Evolutionary conservation across 1,140 invertebrate species (phyloP).

Genomic region (Melanaphis sacchari): DNA sequence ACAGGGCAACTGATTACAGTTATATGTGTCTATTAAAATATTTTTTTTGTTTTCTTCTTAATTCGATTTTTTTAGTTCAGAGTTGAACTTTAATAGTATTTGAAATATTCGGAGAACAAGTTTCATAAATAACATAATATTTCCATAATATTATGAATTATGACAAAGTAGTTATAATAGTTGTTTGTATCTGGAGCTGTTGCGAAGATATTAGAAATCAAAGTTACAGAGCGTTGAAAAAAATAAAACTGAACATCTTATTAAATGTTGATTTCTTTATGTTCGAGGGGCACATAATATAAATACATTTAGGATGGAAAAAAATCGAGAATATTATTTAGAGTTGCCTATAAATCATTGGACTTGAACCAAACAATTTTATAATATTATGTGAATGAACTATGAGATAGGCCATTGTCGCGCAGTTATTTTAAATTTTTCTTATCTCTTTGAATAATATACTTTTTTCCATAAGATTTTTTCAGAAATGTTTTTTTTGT

Average conservation of each 20-base stretch:
- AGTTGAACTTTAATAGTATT: not conserved
- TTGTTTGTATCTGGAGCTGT: not conserved
- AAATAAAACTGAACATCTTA: not conserved
- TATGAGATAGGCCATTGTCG: not conserved
- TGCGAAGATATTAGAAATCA: not conserved
- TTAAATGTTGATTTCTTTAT: not conserved
- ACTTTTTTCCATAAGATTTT: not conserved
- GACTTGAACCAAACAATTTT: not conserved
- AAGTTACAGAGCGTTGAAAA: not conserved
- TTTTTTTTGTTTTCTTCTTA: not conserved
- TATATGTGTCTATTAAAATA: not conserved
- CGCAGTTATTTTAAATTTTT: not conserved
- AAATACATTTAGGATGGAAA: not conserved
- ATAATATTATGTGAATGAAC: not conserved
- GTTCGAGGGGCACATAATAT: not conserved
- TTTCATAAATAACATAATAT: not conserved
- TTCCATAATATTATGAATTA: not conserved
- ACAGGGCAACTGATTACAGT: not conserved
- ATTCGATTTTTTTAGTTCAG: not conserved
- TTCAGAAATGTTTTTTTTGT: not conserved
- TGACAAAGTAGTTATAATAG: not conserved
- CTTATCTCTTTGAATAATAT: not conserved
- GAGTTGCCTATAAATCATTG: not conserved
- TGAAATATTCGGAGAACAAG: not conserved
- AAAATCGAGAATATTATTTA: not conserved